Evolutionary conservation across 2,797 vertebrate species (phyloP), one percentile per base, ranked within the genome.

Genomic region (Hoplostethus atlanticus): DNA sequence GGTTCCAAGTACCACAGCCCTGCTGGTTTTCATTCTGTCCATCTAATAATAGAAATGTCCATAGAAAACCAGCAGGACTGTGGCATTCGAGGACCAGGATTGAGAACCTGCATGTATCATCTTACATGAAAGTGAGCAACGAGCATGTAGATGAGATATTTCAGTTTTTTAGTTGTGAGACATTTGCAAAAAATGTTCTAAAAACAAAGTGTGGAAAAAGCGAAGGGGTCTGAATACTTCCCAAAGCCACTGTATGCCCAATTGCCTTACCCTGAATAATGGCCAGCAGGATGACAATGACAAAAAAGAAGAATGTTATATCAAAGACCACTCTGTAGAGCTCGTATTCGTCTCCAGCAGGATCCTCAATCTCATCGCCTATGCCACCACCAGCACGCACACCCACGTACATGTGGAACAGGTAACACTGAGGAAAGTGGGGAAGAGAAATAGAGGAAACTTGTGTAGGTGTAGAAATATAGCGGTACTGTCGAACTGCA

Each of bases 231-330:
- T 28, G 28, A 28, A 28, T 28, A 28, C 2, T 28, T 28, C 3
- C 28, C 28, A 28, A 28, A 28, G 3, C 28, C 28, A 28, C 28
- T 17, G 5, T 55, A 30, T 48, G 34, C 4, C 30, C n/a, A 30
- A 9, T 6, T 8, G 25, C n/a, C 70, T 84, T 88, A 97, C 97
- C 97, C 79, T 98, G 97, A 90, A 98, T 98, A 84, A 98, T 98
- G 84, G 97, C 97, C 86, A 98, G 84, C 42, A 98, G 94, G 84
- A 98, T 98, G 91, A 98, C 94, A 3, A 98, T 97, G 92, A 98
- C 96, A 5, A 98, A 98, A 92, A 98, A 98, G 94, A 98, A 98
- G 92, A 98, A 98, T 2, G 97, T 98, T 74, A 98, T 98, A 82
- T 98, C 97, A 16, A 98, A 98, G 80, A 97, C 96, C n/a, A 98